Base-by-base conservation (phyloP, 2,797 vertebrate species). In the Etheostoma nigrum region DNA sequence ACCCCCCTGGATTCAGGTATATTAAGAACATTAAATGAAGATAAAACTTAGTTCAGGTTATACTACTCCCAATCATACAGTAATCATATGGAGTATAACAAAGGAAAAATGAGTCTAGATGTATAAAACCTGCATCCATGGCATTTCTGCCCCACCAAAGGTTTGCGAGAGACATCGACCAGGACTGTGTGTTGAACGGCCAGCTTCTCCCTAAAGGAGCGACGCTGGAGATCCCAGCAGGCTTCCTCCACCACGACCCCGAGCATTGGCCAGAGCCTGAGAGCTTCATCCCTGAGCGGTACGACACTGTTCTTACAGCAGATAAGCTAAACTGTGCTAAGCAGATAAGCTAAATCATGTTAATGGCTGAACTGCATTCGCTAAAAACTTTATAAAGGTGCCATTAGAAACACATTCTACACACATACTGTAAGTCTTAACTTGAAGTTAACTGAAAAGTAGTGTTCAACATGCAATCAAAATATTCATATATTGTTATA, bases 1-100 rank as follows among this genome's bases (percentile, higher is more conserved):
- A 98, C 85, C 98, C 97, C 8, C 97, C 97, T 12, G 98, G 94
- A 21, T 97, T 98, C 94, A 98, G 97, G 98, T 98, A 95, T 49
- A 40, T 25, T 6, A 40, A 42, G 1, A 51, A 58, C 12, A 18
- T 53, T 53, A 30, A 73, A 13, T 57, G 1, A 6, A 4, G 5
- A 48, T 40, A 1, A 1, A 42, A 30, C 30, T 30, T 30, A 30
- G 30, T 30, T 30, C 1, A 30, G 30, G 30, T 30, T 27, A 8
- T 7, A 36, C 7, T 25, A 0, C 27, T 4, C 2, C 14, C 51
- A 4, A 14, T 18, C 21, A 51, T 10, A 33, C 25, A 40, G 3
- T 23, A 19, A 25, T 42, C 4, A 30, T 1, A 53, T 16, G 5
- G 15, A 51, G 10, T 7, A 15, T 18, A 25, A 44, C 42, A 3